phyloP scores from a whole-genome alignment of 1,140 invertebrate genomes.

The Pseudachorutes palmiensis region DNA sequence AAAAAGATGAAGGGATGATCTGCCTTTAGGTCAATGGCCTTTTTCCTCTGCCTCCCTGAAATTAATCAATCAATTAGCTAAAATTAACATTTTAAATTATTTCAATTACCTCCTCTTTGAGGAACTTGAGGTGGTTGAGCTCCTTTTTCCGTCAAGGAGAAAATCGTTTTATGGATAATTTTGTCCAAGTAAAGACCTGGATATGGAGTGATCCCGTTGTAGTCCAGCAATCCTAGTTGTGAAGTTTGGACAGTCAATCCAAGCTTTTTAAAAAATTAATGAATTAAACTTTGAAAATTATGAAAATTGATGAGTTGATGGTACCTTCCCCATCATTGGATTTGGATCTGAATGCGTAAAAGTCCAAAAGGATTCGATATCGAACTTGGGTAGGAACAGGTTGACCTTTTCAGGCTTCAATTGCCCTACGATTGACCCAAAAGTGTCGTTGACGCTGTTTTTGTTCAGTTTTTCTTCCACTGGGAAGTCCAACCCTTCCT shows the following conservation, averaged over 20 bases:
- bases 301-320: not conserved
- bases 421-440: not conserved
- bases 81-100: not conserved
- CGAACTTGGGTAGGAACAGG: conserved; percentile 2
- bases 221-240: not conserved
- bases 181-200: not conserved
- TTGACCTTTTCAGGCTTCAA: not conserved
- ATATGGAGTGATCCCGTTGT: not conserved
- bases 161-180: not conserved
- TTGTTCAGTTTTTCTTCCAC: not conserved
- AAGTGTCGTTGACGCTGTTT: not conserved
- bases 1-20: not conserved
- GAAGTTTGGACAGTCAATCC: not conserved
- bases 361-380: not conserved
- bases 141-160: not conserved
- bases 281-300: not conserved
- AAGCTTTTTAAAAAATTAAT: not conserved
- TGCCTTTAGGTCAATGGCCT: not conserved
- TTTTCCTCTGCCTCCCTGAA: not conserved
- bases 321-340: not conserved
- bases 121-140: not conserved
- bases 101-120: not conserved
- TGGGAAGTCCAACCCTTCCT: not conserved
- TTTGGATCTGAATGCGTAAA: not conserved
- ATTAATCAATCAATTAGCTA: not conserved